Conservation (phyloP, 2,113 vertebrate genomes). For the Agapornis roseicollis region DNA sequence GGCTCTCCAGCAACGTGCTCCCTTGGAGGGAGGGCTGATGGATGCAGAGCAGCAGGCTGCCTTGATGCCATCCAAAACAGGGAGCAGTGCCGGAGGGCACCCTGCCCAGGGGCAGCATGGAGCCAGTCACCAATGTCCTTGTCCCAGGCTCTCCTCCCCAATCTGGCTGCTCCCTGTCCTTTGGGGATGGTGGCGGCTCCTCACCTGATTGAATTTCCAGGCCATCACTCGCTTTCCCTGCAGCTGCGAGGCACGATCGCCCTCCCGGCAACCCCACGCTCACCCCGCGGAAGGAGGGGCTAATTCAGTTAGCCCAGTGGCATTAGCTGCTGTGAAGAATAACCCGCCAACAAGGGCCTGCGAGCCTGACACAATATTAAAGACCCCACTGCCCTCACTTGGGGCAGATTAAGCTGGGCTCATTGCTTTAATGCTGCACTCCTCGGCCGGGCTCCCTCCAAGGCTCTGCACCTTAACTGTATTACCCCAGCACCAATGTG, state of each 20-base stretch:
- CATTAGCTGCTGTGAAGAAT: slow-evolving; percentile 83
- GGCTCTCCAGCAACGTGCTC: accelerated
- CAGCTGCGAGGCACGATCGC: slow-evolving; percentile 82
- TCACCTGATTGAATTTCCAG: slow-evolving; percentile 84
- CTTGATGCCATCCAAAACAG: background rate
- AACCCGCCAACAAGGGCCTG: slow-evolving; percentile 76
- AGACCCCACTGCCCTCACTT: slow-evolving; percentile 82
- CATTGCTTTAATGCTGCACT: slow-evolving; percentile 82
- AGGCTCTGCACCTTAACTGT: slow-evolving; percentile 84
- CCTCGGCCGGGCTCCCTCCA: slow-evolving; percentile 69
- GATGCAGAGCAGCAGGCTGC: background rate
- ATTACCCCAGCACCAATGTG: slow-evolving; percentile 83
- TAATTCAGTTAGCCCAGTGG: slow-evolving; percentile 93
- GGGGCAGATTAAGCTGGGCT: slow-evolving; percentile 89
- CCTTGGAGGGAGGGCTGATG: background rate
- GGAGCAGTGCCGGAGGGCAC: background rate
- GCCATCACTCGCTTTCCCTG: slow-evolving; percentile 70
- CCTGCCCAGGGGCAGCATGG: background rate
- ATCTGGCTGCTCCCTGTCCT: slow-evolving; percentile 34
- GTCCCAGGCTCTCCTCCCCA: background rate
- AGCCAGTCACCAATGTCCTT: background rate
- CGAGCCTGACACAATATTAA: slow-evolving; percentile 82
- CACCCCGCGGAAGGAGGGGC: slow-evolving; percentile 77
- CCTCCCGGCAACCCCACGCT: slow-evolving; percentile 84
- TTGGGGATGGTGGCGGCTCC: slow-evolving; percentile 51